Conservation (phyloP, 2,797 vertebrate genomes). For the Clarias pachynema region DNA sequence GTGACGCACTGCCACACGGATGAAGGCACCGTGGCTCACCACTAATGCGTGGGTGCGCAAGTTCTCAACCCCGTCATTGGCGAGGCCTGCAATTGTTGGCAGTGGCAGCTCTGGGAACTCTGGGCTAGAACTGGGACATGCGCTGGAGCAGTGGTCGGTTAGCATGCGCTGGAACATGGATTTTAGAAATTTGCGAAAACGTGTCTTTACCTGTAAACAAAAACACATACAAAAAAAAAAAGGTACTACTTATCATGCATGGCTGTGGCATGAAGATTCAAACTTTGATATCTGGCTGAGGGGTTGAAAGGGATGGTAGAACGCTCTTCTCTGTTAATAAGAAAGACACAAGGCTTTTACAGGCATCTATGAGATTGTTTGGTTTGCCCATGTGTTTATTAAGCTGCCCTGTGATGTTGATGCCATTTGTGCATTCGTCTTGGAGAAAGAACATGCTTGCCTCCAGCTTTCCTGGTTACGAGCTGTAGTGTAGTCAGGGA, state of each 20-base stretch:
- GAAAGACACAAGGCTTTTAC: not conserved
- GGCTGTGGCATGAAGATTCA: not conserved
- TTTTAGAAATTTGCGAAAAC: slow-evolving; percentile 87
- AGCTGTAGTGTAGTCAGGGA: not conserved
- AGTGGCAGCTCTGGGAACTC: slow-evolving; percentile 36
- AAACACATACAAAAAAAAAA: slow-evolving; percentile 20
- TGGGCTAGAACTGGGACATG: not conserved
- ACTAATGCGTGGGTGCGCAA: slow-evolving; percentile 78
- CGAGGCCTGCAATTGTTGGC: slow-evolving; percentile 30
- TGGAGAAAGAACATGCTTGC: too few species aligned
- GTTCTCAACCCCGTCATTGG: slow-evolving; percentile 46
- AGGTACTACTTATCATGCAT: not conserved
- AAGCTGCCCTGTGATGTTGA: not conserved
- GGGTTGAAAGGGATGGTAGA: not conserved
- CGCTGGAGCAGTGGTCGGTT: slow-evolving; percentile 62
- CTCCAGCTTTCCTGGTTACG: too few species aligned
- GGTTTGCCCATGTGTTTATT: not conserved
- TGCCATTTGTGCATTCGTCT: not conserved
- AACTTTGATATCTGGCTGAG: not conserved
- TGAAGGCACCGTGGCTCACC: slow-evolving; percentile 93
- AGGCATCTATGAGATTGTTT: not conserved
- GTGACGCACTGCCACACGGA: slow-evolving; percentile 83
- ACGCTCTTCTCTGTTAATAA: not conserved
- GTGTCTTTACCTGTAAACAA: slow-evolving; percentile 80
- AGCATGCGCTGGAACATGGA: slow-evolving; percentile 80